Evolutionary conservation across 1,140 invertebrate genomes (phyloP).

Genomic region (Acromyrmex echinatior): DNA sequence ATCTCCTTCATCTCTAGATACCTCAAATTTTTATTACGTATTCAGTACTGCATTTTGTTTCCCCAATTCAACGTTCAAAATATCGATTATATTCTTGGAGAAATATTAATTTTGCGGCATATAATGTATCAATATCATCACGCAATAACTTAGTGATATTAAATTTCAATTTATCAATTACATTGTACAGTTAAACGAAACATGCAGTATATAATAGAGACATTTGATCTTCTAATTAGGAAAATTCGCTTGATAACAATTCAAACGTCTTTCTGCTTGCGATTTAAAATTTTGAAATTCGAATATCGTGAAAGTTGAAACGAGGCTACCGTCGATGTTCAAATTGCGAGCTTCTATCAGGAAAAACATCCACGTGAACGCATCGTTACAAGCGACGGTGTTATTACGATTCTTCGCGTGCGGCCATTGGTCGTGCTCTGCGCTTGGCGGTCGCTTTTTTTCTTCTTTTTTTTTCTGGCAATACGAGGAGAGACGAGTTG

Average conservation of each 20-base stretch:
- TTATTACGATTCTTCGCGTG: slow-evolving; percentile 56
- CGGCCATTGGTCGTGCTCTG: slow-evolving; percentile 15
- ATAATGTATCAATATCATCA: background rate
- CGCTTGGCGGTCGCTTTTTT: slow-evolving; percentile 21
- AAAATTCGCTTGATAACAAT: background rate
- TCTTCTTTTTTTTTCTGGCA: background rate
- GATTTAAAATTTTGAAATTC: slow-evolving; percentile 19
- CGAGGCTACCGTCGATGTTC: background rate
- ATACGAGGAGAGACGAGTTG: slow-evolving; percentile 50
- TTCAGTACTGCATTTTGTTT: background rate
- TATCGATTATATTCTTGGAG: background rate
- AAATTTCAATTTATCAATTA: slow-evolving; percentile 15
- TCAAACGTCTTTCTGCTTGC: background rate
- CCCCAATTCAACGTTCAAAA: background rate
- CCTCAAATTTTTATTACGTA: background rate
- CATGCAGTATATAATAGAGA: background rate
- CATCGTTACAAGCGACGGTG: slow-evolving; percentile 27
- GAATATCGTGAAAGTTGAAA: slow-evolving; percentile 35
- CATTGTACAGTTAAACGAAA: background rate
- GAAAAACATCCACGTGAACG: slow-evolving; percentile 41
- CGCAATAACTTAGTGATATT: background rate
- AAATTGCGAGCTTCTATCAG: slow-evolving; percentile 22
- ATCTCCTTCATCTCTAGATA: background rate
- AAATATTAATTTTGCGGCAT: background rate
- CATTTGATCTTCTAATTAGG: slow-evolving; percentile 19